Evolutionary conservation across 2,888 invertebrate species (phyloP), one percentile per base, ranked within the genome.

Genomic region (Eurois occulta): DNA sequence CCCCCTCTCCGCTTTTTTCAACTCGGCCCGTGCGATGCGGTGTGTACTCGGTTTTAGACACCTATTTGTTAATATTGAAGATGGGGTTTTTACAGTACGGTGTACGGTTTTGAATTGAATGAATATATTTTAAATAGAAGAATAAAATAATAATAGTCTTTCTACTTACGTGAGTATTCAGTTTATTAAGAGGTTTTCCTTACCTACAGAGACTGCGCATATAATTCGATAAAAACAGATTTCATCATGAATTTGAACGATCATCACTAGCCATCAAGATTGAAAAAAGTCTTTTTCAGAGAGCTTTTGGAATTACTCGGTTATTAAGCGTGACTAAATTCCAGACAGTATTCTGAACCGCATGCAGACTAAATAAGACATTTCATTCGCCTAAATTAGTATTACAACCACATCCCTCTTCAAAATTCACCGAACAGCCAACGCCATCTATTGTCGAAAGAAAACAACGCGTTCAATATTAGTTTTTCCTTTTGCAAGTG

Each of bases 401-500:
- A 88, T 69, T 67, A 52, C 77, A 16, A 43, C 18, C 77, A 58
- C 68, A 77, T 77, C 28, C 52, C 64, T 69, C 21, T 62, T 71
- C 66, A 73, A 76, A 83, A 80, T 83, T 72, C 77, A 73, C 65
- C 64, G 65, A 69, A 78, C 86, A 52, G 55, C 67, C 85, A 89
- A 67, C 89, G 89, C 89, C 89, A 89, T 90, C 88, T 89, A 83
- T 86, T 84, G 82, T 83, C 75, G 70, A 32, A 43, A 60, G 70
- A 77, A 83, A 73, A 82, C 82, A 85, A 86, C 84, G 83, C 72
- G 74, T 75, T 78, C 79, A 80, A 85, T 85, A 86, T 87, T 81
- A 83, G 87, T 86, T 89, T 88, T 89, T 90, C 90, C 87, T 90
- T 91, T 91, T 87, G 88, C 90, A 76, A 83, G 82, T 81, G 77